Evolutionary conservation across 2,113 vertebrate genomes (phyloP), one percentile per base, ranked within the genome.

Genomic region (Pholis gunnellus): DNA sequence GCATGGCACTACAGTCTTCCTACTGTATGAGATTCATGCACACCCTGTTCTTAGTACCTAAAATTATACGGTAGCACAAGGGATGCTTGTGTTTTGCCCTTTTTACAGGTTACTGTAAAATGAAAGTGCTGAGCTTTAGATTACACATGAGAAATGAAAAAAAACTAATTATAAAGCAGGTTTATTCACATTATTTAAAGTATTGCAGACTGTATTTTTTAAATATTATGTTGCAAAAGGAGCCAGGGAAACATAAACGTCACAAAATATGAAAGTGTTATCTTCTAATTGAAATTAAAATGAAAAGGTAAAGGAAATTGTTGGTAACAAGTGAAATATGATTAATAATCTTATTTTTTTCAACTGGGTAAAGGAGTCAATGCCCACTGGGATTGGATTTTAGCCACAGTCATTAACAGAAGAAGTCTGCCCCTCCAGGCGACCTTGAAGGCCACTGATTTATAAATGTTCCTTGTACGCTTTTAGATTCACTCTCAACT

Each of bases 51-150:
- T 29, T 50, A 10, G 6, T n/a, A 11, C 5, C 40, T 40, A 5
- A 68, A 60, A 74, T 81, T 48, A 67, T 31, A 61, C 25, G 5
- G 36, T n/a, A 27, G 22, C 44, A 64, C 50, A 78, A 20, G 40
- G 3, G 29, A 64, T 5, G 27, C 27, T n/a, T n/a, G 11, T 25
- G 25, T 15, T 57, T 9, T 34, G 7, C 4, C 8, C 9, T 15
- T n/a, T 48, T 36, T 22, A 15, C 42, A 29, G 40, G 14, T 48
- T 10, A 48, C 42, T 36, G 25, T 67, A 29, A 44, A 46, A 48
- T 46, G 31, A 42, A 59, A 9, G 5, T 63, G 38, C 61, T 56
- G 34, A 44, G 64, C 38, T 31, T 56, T 2, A 27, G n/a, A 75
- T 65, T 65, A 14, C 60, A 52, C n/a, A 25, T 11, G 7, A 36